Evolutionary conservation across 2,888 invertebrate genomes (phyloP), one percentile per base, ranked within the genome.

Genomic region (Drosophila fulvimacula): DNA sequence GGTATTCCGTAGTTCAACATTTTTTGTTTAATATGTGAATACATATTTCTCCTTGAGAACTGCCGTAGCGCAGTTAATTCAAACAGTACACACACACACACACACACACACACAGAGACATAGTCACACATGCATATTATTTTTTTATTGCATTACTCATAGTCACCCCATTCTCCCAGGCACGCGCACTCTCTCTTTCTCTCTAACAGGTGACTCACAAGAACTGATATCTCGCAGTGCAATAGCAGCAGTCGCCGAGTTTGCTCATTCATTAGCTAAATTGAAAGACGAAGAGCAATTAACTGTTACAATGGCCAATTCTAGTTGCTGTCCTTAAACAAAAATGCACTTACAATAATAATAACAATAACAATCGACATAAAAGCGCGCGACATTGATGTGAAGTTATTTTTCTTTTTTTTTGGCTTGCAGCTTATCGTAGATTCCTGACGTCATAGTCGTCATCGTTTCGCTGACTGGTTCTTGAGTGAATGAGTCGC

Each of bases 381-480:
- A 42, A 65, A 64, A 56, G 15, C 48, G 32, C 9, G 17, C 52
- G 48, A 53, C 59, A 70, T 70, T 74, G 74, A 13, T 17, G 24
- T 1, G 36, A 51, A 51, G 36, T 36, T 48, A 41, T 49, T 44
- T 52, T 56, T 36, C 41, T 24, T 36, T 48, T 38, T 49, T 44
- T 52, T 56, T 36, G 41, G 30, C 19, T 44, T 52, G 39, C 34
- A 27, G 24, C 36, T 51, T 59, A 56, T 64, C 48, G 52, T 71
- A 79, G 76, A 66, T 72, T 81, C 59, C 81, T 79, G 76, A 83
- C 83, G 81, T 81, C 76, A 81, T 73, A 52, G 69, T 48, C 39
- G 52, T 53, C 64, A 70, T 34, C 48, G 56, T 34, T 38, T 69
- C 19, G 46, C 52, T 59, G 56, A 36, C 42, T 51, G 52, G 27